Base-by-base conservation (phyloP, 1,140 invertebrate genomes). In the Cardiocondyla obscurior region DNA sequence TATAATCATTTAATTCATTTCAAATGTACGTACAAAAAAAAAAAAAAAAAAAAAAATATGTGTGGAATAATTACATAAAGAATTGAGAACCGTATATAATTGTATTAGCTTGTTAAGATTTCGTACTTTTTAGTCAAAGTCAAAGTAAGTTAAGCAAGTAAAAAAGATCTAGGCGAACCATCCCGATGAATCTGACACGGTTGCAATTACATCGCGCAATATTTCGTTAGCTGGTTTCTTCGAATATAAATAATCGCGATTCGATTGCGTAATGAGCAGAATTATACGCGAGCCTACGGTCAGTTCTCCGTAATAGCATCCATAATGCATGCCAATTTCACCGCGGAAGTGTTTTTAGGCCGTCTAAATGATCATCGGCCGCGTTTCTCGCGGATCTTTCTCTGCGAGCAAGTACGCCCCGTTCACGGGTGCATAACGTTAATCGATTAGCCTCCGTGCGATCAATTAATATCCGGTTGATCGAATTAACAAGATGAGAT, bases 321-420 rank as follows among this genome's bases (percentile, higher is more conserved):
- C 79, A 83, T 86, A 85, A 85, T 85, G 62, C 79, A 70, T 70
- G 85, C 81, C 84, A 85, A 86, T 85, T 82, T 86, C 70, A 70
- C 25, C 70, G 62, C 55, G 42, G 55, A 51, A 83, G 22, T 19
- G 55, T 85, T 86, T 86, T 72, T 19, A 67, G 33, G 49, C 33
- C 60, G 14, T 85, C 67, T 76, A 69, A 77, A 83, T 53, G 25
- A 79, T 79, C 46, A 39, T 53, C 84, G 60, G 70, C 28, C 81
- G 25, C 39, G 44, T 82, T 76, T 70, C 28, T 46, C 22, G 44
- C 39, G 49, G 14, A 72, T 65, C 44, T 10, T 39, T 44, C 28
- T 10, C 33, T 33, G 16, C 44, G 19, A 51, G 19, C 49, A 79
- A 57, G 72, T 81, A 51, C 22, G 60, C 5, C 44, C 55, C 44